These are phyloP conservation scores for Gnathonemus echidnorhynchus DNA, from an alignment of 2,113 vertebrate genomes.

Conservation along the genomic window DNA sequence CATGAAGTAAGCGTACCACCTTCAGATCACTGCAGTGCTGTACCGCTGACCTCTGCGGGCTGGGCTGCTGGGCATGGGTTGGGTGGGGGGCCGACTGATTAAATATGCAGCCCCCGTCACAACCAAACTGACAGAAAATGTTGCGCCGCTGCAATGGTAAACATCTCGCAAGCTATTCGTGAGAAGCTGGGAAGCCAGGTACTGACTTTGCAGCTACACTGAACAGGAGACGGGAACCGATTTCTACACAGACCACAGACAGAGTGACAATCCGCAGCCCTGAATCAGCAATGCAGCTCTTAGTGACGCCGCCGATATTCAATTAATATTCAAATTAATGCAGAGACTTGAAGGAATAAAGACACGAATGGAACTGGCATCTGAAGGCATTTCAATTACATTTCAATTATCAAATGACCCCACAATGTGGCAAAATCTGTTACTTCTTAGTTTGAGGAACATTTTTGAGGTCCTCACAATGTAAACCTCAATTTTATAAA, in stretches of 20 bases:
- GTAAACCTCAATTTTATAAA: background rate
- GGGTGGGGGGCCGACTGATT: background rate
- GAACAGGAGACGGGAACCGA: background rate
- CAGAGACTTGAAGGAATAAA: background rate
- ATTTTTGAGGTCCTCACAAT: background rate
- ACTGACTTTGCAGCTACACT: background rate
- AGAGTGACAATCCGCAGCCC: background rate
- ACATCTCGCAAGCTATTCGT: background rate
- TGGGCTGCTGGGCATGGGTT: background rate
- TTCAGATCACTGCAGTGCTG: background rate
- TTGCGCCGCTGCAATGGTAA: background rate
- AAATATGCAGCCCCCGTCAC: background rate
- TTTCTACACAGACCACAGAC: background rate
- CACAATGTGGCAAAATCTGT: background rate
- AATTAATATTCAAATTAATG: background rate
- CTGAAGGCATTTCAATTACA: background rate
- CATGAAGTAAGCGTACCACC: background rate
- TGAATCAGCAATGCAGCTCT: background rate
- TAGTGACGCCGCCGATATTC: background rate
- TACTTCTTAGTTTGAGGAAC: background rate
- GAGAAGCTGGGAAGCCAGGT: background rate
- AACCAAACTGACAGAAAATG: background rate
- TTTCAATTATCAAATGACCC: background rate
- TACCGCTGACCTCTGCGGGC: background rate
- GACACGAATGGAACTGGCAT: background rate